phyloP scores from a whole-genome alignment of 2,113 vertebrate genomes.

The Phyllostomus discolor region DNA sequence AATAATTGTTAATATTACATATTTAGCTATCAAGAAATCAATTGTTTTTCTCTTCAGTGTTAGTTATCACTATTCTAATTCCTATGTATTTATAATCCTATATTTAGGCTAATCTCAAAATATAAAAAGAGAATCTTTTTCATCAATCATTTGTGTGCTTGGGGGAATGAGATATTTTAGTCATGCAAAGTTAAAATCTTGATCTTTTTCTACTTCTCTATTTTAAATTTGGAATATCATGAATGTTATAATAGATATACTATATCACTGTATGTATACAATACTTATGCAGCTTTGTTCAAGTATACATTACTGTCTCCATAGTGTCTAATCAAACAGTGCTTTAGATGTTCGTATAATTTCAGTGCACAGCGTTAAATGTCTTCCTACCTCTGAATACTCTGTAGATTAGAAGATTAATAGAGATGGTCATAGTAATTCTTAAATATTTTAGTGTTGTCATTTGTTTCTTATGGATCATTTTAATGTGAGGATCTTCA shows the following conservation, averaged over 20 bases:
- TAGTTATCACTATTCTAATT: neutral
- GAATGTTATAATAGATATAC: neutral
- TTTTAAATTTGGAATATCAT: neutral
- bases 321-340: neutral
- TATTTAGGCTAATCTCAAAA: neutral
- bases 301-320: neutral
- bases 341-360: neutral
- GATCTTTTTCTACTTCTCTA: neutral
- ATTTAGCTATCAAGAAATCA: neutral
- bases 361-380: neutral
- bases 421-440: neutral
- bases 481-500: neutral
- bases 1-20: neutral
- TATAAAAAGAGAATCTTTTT: neutral
- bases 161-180: neutral
- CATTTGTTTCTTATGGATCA: neutral
- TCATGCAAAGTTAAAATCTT: neutral
- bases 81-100: neutral
- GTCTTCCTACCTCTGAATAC: neutral
- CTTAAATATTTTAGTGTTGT: neutral
- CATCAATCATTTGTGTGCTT: neutral
- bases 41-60: neutral
- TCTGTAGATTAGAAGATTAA: neutral
- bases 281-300: neutral
- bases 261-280: neutral